A percentile compares a stretch with the other conserved stretches of the same genome.
These are phyloP conservation scores for Caprella mutica DNA, from an alignment of 2,888 invertebrate genomes.

Conservation along the genomic window DNA sequence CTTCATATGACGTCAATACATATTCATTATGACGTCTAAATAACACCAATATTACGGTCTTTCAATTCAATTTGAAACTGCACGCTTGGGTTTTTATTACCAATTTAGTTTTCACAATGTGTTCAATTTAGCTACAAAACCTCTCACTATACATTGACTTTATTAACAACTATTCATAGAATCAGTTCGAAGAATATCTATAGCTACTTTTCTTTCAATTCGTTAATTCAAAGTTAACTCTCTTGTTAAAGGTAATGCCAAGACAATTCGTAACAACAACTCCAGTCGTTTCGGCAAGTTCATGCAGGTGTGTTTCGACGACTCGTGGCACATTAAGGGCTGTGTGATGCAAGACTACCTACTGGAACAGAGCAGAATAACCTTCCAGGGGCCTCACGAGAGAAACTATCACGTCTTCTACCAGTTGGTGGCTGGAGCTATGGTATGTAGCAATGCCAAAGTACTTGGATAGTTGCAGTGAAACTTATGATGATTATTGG, in stretches of 20 bases:
- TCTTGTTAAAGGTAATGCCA: constrained; percentile 65
- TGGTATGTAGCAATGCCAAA: too few species aligned
- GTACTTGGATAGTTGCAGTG: not conserved
- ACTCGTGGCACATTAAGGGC: constrained; percentile 75
- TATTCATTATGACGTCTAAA: too few species aligned
- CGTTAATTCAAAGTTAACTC: not conserved
- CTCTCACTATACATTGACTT: too few species aligned
- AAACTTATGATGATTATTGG: not conserved
- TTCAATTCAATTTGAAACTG: too few species aligned
- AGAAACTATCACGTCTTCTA: constrained; percentile 87
- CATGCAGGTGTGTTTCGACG: constrained; percentile 84
- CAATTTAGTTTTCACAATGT: too few species aligned
- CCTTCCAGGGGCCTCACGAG: constrained; percentile 75
- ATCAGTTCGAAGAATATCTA: too few species aligned
- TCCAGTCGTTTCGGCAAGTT: constrained; percentile 91
- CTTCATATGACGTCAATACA: too few species aligned
- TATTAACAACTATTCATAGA: too few species aligned
- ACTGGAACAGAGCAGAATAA: constrained; percentile 77
- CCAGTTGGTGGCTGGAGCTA: constrained; percentile 69
- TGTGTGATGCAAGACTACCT: constrained; percentile 84
- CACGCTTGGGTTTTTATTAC: too few species aligned
- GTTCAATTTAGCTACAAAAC: too few species aligned
- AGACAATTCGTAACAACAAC: constrained; percentile 85
- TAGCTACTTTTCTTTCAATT: too few species aligned
- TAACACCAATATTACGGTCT: too few species aligned